Base-by-base conservation (phyloP, 2,888 invertebrate genomes). In the Biston betularia region DNA sequence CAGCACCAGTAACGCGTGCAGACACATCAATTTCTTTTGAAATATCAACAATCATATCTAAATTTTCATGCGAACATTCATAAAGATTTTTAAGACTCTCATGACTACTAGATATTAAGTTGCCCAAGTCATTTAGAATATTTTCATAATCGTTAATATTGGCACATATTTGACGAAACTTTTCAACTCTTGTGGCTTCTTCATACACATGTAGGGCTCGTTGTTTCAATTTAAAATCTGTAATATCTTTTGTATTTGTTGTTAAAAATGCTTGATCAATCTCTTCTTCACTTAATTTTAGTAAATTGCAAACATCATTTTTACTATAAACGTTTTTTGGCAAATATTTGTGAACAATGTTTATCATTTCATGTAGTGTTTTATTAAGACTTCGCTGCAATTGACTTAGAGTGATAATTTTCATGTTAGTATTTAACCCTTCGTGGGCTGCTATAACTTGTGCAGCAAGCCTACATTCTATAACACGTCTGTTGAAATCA, bases 1-100 rank as follows among this genome's bases (percentile, higher is more conserved):
- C 98, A 40, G 99, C 99, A 44, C 99, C 99, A 0, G 99, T 99
- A 46, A 99, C 93, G 58, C 99, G 95, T n/a, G 98, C 97, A 49
- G 98, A 97, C n/a, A 97, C 91, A 34, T 95, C 95, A 68, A 95
- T 93, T 57, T 96, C 95, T 68, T 94, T 93, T 9, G 97, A 97
- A 80, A 97, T 88, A 40, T 96, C 94, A 24, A 98, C 97, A 33
- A 99, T 94, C 64, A 94, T 92, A 87, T 99, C 98, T 74, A 99
- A 94, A 79, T 97, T 96, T 0, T 96, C 95, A 92, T 98, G 98
- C 64, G 99, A 99, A 89, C 99, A 99, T 86, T 99, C 98, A 87
- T 98, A 99, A 5, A 97, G 91, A 69, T 96, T 95, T 65, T 96
- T 94, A 59, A 99, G 95, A 82, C 99, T 99, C 45, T 94, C 90